Conservation (phyloP, 2,888 invertebrate genomes). For the Eupithecia insigniata region DNA sequence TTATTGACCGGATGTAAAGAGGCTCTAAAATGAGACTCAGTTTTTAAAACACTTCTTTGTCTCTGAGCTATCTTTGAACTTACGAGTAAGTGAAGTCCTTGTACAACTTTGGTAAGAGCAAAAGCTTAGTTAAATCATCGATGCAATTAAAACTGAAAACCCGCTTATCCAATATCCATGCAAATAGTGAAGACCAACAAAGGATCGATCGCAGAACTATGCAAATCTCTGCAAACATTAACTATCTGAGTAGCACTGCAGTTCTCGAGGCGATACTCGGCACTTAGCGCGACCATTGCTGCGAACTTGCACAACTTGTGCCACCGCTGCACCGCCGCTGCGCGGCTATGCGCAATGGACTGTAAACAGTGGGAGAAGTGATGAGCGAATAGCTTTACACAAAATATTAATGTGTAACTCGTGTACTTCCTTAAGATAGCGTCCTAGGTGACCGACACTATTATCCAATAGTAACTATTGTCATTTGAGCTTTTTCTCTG, state of each 20-base stretch:
- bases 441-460: background rate
- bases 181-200: constrained; percentile 2
- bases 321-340: constrained; percentile 2
- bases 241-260: constrained; percentile 18
- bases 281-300: constrained; percentile 31
- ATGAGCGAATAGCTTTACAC: background rate
- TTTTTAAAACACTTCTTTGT: background rate
- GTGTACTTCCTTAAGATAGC: background rate
- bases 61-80: background rate
- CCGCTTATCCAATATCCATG: background rate
- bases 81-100: background rate
- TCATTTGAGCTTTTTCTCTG: background rate
- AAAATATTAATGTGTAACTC: background rate
- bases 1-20: background rate
- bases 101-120: background rate
- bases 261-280: constrained; percentile 22
- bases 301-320: constrained; percentile 24
- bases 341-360: constrained; percentile 29
- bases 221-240: constrained; percentile 18
- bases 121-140: background rate
- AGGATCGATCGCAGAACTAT: constrained; percentile 17
- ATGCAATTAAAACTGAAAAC: background rate
- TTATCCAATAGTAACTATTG: background rate
- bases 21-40: background rate
- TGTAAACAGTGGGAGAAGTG: constrained; percentile 10